Evolutionary conservation across 2,888 invertebrate species (phyloP).

Genomic region (Cosmia trapezina): DNA sequence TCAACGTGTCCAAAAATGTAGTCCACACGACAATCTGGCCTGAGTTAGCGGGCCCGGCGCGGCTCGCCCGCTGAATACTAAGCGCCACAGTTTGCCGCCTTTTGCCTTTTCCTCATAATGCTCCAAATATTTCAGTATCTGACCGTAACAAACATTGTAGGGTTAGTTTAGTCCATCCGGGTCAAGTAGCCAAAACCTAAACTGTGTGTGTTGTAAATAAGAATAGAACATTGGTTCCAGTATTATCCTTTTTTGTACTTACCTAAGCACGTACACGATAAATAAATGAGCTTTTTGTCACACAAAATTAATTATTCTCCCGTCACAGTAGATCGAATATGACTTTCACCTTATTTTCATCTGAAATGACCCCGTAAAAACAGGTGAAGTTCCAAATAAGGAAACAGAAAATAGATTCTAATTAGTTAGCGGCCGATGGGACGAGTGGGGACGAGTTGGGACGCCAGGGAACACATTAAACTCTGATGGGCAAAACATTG

Average conservation of each 20-base stretch:
- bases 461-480: slow-evolving; percentile 77
- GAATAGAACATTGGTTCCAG: background rate
- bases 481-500: slow-evolving; percentile 76
- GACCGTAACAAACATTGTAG: slow-evolving; percentile 36
- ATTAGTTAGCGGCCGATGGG: slow-evolving; percentile 76
- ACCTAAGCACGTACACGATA: background rate
- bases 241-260: background rate
- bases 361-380: slow-evolving; percentile 33
- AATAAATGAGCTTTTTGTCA: background rate
- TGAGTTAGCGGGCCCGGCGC: slow-evolving; percentile 59
- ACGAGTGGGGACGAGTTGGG: slow-evolving; percentile 60
- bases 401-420: slow-evolving; percentile 75
- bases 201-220: slow-evolving; percentile 14
- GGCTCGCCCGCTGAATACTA: slow-evolving; percentile 68
- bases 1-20: slow-evolving; percentile 61
- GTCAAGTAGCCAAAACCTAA: slow-evolving; percentile 31
- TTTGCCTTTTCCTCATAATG: slow-evolving; percentile 53
- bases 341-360: slow-evolving; percentile 29
- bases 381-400: slow-evolving; percentile 57
- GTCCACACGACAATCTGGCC: slow-evolving; percentile 63
- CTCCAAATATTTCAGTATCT: slow-evolving; percentile 59
- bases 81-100: slow-evolving; percentile 59
- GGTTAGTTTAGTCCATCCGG: slow-evolving; percentile 41
- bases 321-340: slow-evolving; percentile 12
- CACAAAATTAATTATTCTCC: slow-evolving; percentile 1